A percentile compares a stretch with the other conserved stretches of the same genome.
Conservation (phyloP, 2,888 invertebrate genomes). For the Oasisia sp. region DNA sequence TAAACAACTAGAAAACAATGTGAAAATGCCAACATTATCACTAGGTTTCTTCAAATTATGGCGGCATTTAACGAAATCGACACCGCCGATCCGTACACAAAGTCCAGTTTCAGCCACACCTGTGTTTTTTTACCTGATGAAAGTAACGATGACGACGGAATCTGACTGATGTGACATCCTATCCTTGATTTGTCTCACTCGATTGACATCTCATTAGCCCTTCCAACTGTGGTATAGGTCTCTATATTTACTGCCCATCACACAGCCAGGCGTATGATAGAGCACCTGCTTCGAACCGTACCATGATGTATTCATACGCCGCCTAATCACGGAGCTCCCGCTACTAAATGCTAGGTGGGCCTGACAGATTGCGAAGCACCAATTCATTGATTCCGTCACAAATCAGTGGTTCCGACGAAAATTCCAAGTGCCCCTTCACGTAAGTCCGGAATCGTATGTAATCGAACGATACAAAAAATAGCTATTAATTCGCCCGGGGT, state of each 20-base stretch:
- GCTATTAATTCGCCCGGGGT: background rate
- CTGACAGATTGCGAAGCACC: background rate
- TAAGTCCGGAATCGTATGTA: background rate
- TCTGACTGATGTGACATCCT: background rate
- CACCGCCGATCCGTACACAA: background rate
- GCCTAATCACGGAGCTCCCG: background rate
- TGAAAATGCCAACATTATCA: background rate
- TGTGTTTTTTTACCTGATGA: background rate
- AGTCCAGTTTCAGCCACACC: background rate
- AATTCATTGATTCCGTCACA: background rate
- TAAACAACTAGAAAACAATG: background rate
- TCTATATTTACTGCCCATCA: slow-evolving; percentile 12
- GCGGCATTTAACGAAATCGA: background rate
- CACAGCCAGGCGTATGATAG: background rate
- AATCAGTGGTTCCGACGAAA: background rate
- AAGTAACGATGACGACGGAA: background rate
- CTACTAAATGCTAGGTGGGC: background rate
- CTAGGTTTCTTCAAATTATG: background rate
- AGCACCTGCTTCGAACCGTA: background rate
- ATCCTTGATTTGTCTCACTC: background rate
- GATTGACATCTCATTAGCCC: background rate
- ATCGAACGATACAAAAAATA: background rate
- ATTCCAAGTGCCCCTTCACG: background rate
- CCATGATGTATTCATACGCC: background rate
- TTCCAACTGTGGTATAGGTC: background rate